Conservation (phyloP, 1,140 invertebrate species). For the Cydia strobilella region DNA sequence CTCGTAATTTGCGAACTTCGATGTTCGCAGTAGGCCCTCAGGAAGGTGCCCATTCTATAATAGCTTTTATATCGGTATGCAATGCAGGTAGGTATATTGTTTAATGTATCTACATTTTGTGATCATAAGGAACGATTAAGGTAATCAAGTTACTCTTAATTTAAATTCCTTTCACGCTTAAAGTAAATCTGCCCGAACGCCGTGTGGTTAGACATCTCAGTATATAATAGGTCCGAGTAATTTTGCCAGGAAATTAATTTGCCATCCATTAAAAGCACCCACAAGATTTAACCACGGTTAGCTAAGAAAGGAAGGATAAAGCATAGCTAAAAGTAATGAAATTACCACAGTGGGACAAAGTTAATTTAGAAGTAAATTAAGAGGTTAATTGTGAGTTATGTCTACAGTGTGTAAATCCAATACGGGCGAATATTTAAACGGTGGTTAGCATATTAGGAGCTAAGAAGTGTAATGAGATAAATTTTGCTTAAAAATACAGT, state of each 20-base stretch:
- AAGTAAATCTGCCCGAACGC: background rate
- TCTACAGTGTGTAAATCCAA: no score
- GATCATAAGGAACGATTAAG: background rate
- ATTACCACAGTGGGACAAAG: background rate
- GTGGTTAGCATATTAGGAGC: no score
- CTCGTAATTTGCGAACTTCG: no score
- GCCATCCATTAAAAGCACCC: background rate
- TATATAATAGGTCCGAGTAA: background rate
- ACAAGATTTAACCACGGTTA: conserved; percentile 6
- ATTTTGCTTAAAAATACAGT: no score
- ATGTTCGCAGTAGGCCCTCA: no score
- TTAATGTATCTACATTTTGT: no score
- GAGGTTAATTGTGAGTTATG: background rate
- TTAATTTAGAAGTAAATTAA: background rate
- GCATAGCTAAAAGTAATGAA: background rate
- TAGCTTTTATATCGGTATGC: no score
- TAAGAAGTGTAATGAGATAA: no score
- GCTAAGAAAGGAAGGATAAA: background rate
- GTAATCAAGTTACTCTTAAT: background rate
- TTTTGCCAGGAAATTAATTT: conserved; percentile 8
- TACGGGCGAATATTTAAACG: no score
- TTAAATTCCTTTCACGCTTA: background rate
- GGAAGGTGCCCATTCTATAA: no score
- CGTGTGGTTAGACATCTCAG: background rate
- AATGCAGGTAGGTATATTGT: no score